Evolutionary conservation across 2,888 invertebrate genomes (phyloP).

Genomic region (Nomada ruficornis): DNA sequence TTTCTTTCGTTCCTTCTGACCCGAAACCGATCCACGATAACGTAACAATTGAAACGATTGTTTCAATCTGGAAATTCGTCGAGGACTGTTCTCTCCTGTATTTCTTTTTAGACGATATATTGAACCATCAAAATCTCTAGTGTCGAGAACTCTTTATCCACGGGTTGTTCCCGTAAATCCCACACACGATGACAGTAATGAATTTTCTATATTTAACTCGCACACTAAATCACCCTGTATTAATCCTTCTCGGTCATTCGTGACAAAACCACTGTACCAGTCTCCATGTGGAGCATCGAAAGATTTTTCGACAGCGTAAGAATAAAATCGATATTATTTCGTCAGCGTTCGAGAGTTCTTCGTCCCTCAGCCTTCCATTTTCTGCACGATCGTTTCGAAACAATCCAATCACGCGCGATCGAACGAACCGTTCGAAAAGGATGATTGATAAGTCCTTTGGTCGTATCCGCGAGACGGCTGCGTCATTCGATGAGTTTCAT

Average conservation of each 20-base stretch:
- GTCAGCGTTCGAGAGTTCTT: slow-evolving; percentile 9
- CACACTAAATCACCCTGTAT: not conserved
- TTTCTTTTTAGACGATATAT: too few relatives aligned
- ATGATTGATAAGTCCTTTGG: slow-evolving; percentile 54
- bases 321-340: slow-evolving; percentile 39
- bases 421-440: slow-evolving; percentile 40
- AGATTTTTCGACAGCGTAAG: slow-evolving; percentile 7
- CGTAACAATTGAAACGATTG: slow-evolving; percentile 21
- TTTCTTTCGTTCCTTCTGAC: not conserved
- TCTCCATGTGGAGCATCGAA: slow-evolving; percentile 23
- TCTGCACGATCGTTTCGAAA: slow-evolving; percentile 51
- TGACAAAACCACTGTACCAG: not conserved
- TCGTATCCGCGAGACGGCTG: slow-evolving; percentile 36
- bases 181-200: too few relatives aligned
- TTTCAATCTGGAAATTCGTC: not conserved
- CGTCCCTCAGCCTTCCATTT: slow-evolving; percentile 28
- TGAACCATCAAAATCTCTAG: too few relatives aligned
- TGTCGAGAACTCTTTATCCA: too few relatives aligned
- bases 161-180: too few relatives aligned
- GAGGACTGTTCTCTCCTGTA: too few relatives aligned
- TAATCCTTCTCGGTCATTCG: not conserved
- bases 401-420: slow-evolving; percentile 49
- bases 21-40: slow-evolving; percentile 28
- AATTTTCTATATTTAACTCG: too few relatives aligned
- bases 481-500: slow-evolving; percentile 60